A percentile compares a stretch with the other conserved stretches of the same genome.
Conservation (phyloP, 92 coral and sea anemone species). For the Nematostella vectensis region DNA sequence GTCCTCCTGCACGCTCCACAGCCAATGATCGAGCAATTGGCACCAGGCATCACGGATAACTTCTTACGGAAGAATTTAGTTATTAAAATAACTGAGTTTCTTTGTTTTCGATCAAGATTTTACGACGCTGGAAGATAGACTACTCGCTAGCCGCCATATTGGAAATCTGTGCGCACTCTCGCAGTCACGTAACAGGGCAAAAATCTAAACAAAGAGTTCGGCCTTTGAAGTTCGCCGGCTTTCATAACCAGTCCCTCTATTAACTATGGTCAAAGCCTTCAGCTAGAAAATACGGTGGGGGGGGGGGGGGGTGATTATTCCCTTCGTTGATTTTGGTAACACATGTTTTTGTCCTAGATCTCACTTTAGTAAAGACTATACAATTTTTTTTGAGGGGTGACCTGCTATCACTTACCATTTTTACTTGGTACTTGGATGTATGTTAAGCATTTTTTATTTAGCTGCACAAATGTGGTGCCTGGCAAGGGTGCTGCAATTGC, state of each 20-base stretch:
- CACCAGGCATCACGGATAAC: conserved; percentile 23
- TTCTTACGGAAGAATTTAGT: background rate
- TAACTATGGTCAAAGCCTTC: conserved; percentile 4
- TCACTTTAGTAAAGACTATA: no score
- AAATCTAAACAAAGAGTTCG: conserved; percentile 35
- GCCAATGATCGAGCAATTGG: conserved; percentile 38
- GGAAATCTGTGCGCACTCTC: conserved; percentile 31
- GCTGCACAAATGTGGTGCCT: no score
- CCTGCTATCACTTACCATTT: no score
- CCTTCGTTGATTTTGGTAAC: no score
- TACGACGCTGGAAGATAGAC: conserved; percentile 13
- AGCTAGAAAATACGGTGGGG: no score
- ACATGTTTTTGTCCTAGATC: no score
- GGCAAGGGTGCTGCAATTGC: no score
- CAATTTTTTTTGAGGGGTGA: no score
- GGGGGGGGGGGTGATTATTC: no score
- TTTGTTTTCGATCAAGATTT: background rate
- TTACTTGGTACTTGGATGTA: no score
- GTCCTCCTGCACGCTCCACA: conserved; percentile 40
- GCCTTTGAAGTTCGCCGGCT: conserved; percentile 30
- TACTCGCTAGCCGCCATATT: conserved; percentile 23
- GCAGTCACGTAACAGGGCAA: conserved; percentile 31
- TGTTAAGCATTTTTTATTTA: no score
- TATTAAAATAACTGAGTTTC: background rate
- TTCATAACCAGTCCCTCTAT: conserved; percentile 34